Conservation (phyloP, 2,888 invertebrate genomes). For the Chrysolina oricalcia region DNA sequence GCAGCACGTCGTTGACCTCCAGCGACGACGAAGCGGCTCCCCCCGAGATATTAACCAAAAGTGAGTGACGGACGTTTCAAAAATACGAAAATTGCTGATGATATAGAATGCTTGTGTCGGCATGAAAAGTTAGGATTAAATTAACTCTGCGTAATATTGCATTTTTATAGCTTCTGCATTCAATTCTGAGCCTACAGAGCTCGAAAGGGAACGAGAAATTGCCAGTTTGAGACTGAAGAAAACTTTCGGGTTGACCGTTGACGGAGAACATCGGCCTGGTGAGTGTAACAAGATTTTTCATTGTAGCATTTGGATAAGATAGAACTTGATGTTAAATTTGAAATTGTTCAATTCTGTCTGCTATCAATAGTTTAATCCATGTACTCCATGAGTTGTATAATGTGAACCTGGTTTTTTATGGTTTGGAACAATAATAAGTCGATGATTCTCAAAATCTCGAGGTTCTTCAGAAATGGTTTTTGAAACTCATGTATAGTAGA, state of each 20-base stretch:
- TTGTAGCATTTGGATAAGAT: too few relatives aligned
- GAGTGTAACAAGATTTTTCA: slow-evolving; percentile 54
- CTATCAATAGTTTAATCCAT: too few relatives aligned
- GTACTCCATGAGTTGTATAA: too few relatives aligned
- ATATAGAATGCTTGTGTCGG: slow-evolving; percentile 29
- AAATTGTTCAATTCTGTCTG: too few relatives aligned
- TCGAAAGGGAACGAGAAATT: slow-evolving; percentile 91
- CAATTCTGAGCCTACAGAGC: slow-evolving; percentile 88
- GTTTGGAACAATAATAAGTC: too few relatives aligned
- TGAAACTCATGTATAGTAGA: too few relatives aligned
- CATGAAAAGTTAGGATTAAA: slow-evolving; percentile 48
- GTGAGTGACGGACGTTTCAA: slow-evolving; percentile 38
- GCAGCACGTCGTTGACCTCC: slow-evolving; percentile 74
- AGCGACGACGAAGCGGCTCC: slow-evolving; percentile 72
- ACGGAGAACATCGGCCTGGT: slow-evolving; percentile 78
- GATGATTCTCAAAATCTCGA: too few relatives aligned
- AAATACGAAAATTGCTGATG: slow-evolving; percentile 5
- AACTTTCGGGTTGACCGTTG: slow-evolving; percentile 85
- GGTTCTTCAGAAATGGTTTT: too few relatives aligned
- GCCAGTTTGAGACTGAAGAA: slow-evolving; percentile 88
- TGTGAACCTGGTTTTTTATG: too few relatives aligned
- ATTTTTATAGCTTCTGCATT: slow-evolving; percentile 75
- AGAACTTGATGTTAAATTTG: too few relatives aligned
- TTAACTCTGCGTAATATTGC: slow-evolving; percentile 65
- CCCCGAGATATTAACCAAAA: slow-evolving; percentile 61